Conservation (phyloP, 2,797 vertebrate genomes). For the Alexandromys oeconomus region DNA sequence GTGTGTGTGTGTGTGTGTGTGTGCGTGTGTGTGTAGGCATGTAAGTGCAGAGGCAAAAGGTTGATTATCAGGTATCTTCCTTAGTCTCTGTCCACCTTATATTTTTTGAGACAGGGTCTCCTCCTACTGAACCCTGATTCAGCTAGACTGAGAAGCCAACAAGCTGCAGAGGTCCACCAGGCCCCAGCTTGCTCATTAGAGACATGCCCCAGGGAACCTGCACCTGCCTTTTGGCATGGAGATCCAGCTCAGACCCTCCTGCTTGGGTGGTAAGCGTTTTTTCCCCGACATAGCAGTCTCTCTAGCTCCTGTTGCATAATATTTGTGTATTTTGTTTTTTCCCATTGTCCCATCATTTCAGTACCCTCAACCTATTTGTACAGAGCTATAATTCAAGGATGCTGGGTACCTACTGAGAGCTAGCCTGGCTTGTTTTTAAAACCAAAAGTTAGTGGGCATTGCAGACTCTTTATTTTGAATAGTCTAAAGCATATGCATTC, state of each 20-base stretch:
- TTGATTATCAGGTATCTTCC: background rate
- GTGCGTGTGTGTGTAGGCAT: background rate
- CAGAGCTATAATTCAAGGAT: background rate
- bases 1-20: background rate
- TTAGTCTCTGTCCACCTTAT: background rate
- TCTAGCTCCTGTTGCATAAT: background rate
- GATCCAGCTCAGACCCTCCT: background rate
- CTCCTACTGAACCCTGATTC: background rate
- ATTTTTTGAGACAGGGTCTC: background rate
- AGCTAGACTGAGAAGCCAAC: no score
- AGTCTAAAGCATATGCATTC: slow-evolving; percentile 24
- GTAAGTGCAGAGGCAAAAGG: background rate
- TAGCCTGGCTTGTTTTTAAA: slow-evolving; percentile 17
- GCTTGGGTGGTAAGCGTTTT: no score
- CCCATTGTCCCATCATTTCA: background rate
- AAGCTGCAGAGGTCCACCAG: background rate
- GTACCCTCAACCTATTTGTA: background rate
- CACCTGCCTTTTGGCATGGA: background rate
- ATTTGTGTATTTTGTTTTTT: background rate
- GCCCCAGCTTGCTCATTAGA: no score
- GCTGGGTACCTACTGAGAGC: background rate
- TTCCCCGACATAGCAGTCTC: background rate
- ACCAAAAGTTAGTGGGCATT: background rate
- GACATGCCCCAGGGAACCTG: background rate
- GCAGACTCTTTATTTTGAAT: slow-evolving; percentile 25